Percentiles rank a stretch among this genome's conserved stretches.
These are phyloP conservation scores for Rhagoletis zephyria DNA, from an alignment of 1,140 invertebrate species.

Conservation along the genomic window DNA sequence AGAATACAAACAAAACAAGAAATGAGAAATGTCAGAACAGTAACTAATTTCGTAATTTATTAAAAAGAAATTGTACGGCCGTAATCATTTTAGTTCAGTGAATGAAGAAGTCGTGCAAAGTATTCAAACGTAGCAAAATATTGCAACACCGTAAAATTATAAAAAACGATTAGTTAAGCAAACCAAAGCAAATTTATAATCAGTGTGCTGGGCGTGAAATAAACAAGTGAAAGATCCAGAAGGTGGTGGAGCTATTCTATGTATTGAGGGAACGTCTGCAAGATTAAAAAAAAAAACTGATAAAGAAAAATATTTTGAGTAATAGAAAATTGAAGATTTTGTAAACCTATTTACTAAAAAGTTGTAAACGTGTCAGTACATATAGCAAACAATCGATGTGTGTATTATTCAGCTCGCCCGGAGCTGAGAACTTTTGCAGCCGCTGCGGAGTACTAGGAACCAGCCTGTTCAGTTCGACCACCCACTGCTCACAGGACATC, in stretches of 20 bases:
- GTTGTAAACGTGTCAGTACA: neutral
- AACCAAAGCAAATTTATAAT: neutral
- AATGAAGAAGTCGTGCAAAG: neutral
- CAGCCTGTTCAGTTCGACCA: neutral
- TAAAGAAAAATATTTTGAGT: neutral
- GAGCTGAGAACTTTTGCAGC: neutral
- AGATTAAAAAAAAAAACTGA: neutral
- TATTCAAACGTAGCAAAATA: neutral
- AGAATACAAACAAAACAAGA: neutral
- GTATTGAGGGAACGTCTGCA: neutral
- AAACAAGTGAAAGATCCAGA: slow-evolving; percentile 17
- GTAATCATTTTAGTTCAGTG: slow-evolving; percentile 33
- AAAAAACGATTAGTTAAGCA: neutral
- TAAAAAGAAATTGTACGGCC: slow-evolving; percentile 17
- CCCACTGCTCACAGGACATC: neutral
- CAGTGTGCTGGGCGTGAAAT: neutral
- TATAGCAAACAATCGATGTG: neutral
- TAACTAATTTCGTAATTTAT: slow-evolving; percentile 36
- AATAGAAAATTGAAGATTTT: neutral
- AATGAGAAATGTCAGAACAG: slow-evolving; percentile 36
- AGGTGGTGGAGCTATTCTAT: neutral
- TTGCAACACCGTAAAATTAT: neutral
- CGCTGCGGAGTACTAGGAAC: neutral
- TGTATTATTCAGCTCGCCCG: neutral
- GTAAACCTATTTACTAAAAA: neutral